Base-by-base conservation (phyloP, 2,797 vertebrate species). In the Zenarchopterus dispar region DNA sequence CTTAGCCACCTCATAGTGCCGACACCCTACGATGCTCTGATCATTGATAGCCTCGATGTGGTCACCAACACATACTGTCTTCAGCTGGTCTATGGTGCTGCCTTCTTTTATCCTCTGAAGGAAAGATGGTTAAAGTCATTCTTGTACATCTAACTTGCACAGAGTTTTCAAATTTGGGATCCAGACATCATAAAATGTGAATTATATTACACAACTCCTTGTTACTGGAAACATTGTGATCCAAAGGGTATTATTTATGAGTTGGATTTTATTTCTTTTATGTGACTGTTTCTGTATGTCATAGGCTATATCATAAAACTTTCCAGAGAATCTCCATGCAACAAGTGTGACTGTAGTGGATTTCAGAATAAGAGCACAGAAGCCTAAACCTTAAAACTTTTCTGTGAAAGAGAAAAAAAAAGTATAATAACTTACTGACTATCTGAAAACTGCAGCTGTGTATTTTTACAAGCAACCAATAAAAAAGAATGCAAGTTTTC, bases 11-110 rank as follows among this genome's bases (percentile, higher is more conserved):
- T 99, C 97, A 0, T 99, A 99, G 84, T 99, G 97, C 17, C 97
- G 95, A 82, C 97, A 98, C 54, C 97, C 97, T 0, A 99, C 97
- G 3, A 99, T 99, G 72, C 95, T 98, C 80, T 97, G 96, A 82
- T 97, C 96, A 0, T 98, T 99, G 84, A 99, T 97, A 84, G 97
- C 97, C 80, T 99, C 97, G 0, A 99, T 99, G 92, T 97, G 96
- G 89, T 99, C 97, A 0, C 97, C 97, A n/a, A 99, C 96, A 0
- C 95, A 94, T 4, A 99, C 97, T 0, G 85, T 86, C 78, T 95
- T 93, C 55, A 97, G 86, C 0, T 77, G 90, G 78, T 99, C 97
- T 71, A 98, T 98, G 72, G 97, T 96, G 86, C 97, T 98, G 55
- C 93, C 94, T 56, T 98, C 97, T 72, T 98, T 99, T 90, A 99